A percentile compares a stretch with the other conserved stretches of the same genome.
Evolutionary conservation across 2,797 vertebrate genomes (phyloP).

Genomic region (Chelmon rostratus): DNA sequence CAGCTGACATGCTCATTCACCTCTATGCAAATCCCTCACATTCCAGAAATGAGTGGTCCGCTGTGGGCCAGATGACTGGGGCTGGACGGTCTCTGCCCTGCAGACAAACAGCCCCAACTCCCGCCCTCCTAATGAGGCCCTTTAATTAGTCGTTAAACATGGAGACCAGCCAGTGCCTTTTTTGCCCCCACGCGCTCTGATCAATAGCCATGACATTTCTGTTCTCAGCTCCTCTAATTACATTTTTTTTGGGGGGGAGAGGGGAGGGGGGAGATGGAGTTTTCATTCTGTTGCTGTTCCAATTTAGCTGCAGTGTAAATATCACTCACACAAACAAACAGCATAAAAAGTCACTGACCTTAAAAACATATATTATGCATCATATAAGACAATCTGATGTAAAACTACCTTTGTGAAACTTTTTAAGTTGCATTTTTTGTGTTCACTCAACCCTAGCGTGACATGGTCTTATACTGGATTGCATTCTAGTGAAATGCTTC

Average conservation of each 20-base stretch:
- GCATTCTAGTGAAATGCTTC: conserved; percentile 1
- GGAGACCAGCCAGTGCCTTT: conserved; percentile 34
- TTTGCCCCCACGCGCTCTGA: conserved; percentile 50
- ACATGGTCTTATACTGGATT: conserved; percentile 11
- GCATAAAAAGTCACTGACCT: conserved; percentile 18
- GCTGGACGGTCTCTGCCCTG: conserved; percentile 47
- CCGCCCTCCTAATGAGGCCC: conserved; percentile 64
- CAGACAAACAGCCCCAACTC: conserved; percentile 49
- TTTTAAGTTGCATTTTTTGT: background rate
- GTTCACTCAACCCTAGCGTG: background rate
- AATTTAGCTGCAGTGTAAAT: conserved; percentile 44
- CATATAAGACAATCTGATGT: conserved; percentile 9
- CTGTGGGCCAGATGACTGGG: conserved; percentile 39
- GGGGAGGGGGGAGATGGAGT: background rate
- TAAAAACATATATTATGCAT: background rate
- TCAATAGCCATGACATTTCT: conserved; percentile 79
- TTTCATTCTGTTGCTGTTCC: conserved; percentile 38
- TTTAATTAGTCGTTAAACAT: conserved; percentile 78
- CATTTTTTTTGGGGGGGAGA: conserved; percentile 55
- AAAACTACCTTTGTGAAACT: background rate
- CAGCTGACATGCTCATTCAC: conserved; percentile 38
- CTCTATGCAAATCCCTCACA: conserved; percentile 25
- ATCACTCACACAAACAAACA: conserved; percentile 23
- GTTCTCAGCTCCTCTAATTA: conserved; percentile 68
- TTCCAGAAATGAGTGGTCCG: conserved; percentile 40